These are phyloP conservation scores for Stylophora pistillata DNA, from an alignment of 64 coral and sea anemone genomes.

Conservation along the genomic window DNA sequence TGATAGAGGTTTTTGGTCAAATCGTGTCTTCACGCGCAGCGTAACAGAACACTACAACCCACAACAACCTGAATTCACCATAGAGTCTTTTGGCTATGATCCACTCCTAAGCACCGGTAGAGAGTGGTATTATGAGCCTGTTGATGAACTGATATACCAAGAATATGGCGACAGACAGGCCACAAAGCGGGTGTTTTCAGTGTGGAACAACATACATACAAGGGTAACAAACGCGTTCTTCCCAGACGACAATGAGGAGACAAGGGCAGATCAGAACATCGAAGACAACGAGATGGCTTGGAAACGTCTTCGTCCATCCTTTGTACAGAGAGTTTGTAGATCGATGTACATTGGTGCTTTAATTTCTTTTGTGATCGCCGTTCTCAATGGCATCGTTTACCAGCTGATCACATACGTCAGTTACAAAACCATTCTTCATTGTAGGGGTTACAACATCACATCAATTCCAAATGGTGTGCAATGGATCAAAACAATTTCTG, in stretches of 20 bases:
- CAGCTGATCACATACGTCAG: background rate
- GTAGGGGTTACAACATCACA: too few relatives aligned
- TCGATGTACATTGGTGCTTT: too few relatives aligned
- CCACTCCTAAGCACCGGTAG: background rate
- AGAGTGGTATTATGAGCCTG: background rate
- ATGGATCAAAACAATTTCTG: background rate
- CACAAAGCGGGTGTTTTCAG: background rate
- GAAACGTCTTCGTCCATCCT: too few relatives aligned
- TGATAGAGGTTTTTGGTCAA: background rate
- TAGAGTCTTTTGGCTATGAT: background rate
- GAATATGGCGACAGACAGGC: background rate
- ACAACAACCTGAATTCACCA: background rate
- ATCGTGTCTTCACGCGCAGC: background rate
- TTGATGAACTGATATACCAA: background rate
- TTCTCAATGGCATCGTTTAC: too few relatives aligned
- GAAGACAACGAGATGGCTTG: too few relatives aligned
- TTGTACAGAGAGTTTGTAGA: too few relatives aligned
- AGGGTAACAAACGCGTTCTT: too few relatives aligned
- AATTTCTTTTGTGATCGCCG: too few relatives aligned
- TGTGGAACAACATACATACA: too few relatives aligned
- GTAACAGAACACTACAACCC: background rate
- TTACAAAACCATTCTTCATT: background rate
- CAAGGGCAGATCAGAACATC: background rate
- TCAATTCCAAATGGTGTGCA: background rate
- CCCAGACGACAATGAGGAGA: too few relatives aligned